Base-by-base conservation (phyloP, 2,113 vertebrate genomes). In the Ophiodon elongatus region DNA sequence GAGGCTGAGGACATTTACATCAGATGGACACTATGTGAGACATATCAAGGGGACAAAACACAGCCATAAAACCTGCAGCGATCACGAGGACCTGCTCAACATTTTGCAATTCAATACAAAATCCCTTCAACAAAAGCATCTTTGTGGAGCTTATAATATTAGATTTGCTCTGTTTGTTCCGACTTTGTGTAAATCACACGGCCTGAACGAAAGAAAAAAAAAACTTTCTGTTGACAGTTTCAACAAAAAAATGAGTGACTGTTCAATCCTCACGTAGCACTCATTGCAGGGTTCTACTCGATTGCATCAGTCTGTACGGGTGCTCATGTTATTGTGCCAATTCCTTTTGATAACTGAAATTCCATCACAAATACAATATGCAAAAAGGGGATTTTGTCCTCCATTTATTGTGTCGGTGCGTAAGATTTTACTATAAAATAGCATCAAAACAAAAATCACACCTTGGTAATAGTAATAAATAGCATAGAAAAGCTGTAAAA, bases 401-500 rank as follows among this genome's bases (percentile, higher is more conserved):
- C 21, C 1, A 19, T 52, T 27, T 6, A 6, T 19, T 43, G 11
- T n/a, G 17, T 15, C 15, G 1, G 2, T 33, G 4, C 23, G 25
- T 10, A 23, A 10, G 15, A 63, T 67, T 13, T 9, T 14, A 54
- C 52, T 65, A 27, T 47, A 31, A 76, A 43, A n/a, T 7, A 66
- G 7, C 23, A 37, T 50, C 43, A 14, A 8, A 27, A 64, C 8
- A 35, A 64, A 41, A 43, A 13, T 56, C n/a, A 41, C 1, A 39
- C 31, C 14, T 6, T 47, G n/a, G 45, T 64, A 10, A 27, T 50
- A 47, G 54, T n/a, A 9, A 65, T 23, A 6, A 47, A 65, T 47
- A 2, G 10, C 8, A 19, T 17, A 0, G 29, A 63, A 21, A 9
- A 19, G 2, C 6, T 63, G 5, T 29, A 0, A 3, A 47, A 0